These are phyloP conservation scores for Gymnothorax reevesii DNA, from an alignment of 2,797 vertebrate genomes.

Conservation along the genomic window DNA sequence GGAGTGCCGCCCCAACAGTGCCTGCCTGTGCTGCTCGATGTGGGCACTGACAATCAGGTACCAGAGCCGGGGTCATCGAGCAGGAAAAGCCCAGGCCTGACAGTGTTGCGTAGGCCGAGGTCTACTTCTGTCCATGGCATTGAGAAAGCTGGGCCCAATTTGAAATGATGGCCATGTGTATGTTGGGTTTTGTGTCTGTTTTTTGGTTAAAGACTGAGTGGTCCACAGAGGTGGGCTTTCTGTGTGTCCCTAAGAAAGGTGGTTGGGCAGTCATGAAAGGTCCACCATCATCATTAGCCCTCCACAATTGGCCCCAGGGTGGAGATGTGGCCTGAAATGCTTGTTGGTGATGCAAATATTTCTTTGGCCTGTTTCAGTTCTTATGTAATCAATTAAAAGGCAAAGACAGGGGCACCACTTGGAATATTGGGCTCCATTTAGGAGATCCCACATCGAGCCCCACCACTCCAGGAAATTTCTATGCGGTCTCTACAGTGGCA, in stretches of 20 bases:
- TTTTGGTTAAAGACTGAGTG: neutral
- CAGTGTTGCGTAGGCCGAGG: neutral
- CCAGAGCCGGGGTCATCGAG: neutral
- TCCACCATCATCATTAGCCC: neutral
- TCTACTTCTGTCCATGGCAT: neutral
- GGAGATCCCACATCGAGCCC: no score
- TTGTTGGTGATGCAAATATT: neutral
- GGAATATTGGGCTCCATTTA: no score
- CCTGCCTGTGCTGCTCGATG: slow-evolving; percentile 83
- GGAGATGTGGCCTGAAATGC: neutral
- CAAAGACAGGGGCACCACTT: no score
- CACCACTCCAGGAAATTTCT: no score
- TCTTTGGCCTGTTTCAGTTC: no score
- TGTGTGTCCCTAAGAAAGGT: neutral
- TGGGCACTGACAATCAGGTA: slow-evolving; percentile 87
- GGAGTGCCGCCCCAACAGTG: slow-evolving; percentile 82
- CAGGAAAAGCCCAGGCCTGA: slow-evolving; percentile 11
- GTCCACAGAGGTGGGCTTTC: neutral
- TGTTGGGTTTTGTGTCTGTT: neutral
- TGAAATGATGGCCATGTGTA: neutral
- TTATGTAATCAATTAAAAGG: no score
- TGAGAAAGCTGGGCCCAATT: neutral
- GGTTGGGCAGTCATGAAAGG: neutral
- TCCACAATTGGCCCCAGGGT: neutral
- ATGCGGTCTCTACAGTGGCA: no score